Evolutionary conservation across 2,888 invertebrate genomes (phyloP).

Genomic region (Xylocampa areola): DNA sequence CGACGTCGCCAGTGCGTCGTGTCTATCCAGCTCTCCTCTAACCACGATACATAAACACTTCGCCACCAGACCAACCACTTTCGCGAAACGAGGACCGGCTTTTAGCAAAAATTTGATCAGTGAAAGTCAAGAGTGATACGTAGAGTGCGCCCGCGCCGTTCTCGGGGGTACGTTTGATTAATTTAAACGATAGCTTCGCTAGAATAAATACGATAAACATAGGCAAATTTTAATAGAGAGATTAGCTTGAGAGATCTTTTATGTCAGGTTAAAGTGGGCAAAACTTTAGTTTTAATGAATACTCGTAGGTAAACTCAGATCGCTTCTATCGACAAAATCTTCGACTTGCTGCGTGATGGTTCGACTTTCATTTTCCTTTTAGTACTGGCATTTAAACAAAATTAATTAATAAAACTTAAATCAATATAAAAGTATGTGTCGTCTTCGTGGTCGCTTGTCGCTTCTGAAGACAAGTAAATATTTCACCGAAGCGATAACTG

Average conservation of each 20-base stretch:
- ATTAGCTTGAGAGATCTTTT: constrained; percentile 23
- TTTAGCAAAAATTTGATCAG: constrained; percentile 89
- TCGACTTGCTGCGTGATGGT: constrained; percentile 17
- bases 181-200: constrained; percentile 66
- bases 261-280: constrained; percentile 20
- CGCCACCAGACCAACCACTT: constrained; percentile 83
- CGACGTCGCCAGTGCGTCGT: constrained; percentile 61
- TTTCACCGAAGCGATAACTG: constrained; percentile 49
- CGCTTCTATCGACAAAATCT: constrained; percentile 24
- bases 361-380: constrained; percentile 45
- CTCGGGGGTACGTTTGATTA: constrained; percentile 76
- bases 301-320: constrained; percentile 26
- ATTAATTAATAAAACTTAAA: constrained; percentile 56
- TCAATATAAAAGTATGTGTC: constrained; percentile 47
- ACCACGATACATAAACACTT: constrained; percentile 66
- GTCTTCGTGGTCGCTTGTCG: constrained; percentile 32
- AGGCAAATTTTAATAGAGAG: constrained; percentile 39
- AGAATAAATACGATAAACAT: constrained; percentile 44
- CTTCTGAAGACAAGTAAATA: constrained; percentile 45
- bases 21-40: constrained; percentile 69
- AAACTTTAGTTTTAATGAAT: constrained; percentile 28
- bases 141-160: constrained; percentile 63
- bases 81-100: constrained; percentile 87
- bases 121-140: constrained; percentile 83
- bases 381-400: constrained; percentile 38